A percentile compares a stretch with the other conserved stretches of the same genome.
Evolutionary conservation across 2,797 vertebrate genomes (phyloP).

Genomic region (Chloroceryle inda): DNA sequence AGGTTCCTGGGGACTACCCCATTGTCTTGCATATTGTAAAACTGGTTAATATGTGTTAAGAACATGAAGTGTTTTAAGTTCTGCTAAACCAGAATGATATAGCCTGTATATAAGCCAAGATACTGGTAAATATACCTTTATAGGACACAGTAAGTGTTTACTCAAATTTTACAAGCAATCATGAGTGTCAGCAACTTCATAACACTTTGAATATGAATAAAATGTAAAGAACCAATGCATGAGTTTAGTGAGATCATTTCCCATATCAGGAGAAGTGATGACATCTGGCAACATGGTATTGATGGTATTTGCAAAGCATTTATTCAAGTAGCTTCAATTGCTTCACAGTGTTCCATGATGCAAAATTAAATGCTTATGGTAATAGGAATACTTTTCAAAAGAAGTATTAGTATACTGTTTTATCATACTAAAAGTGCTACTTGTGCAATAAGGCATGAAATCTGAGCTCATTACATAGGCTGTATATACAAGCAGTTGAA

Average conservation of each 20-base stretch:
- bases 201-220: not conserved
- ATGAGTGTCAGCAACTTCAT: not conserved
- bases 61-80: not conserved
- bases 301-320: not conserved
- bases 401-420: not conserved
- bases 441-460: conserved; percentile 32
- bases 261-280: not conserved
- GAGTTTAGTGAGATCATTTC: not conserved
- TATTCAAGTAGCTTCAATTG: not conserved
- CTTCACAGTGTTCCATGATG: not conserved
- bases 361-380: not conserved
- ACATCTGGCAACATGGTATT: not conserved
- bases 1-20: not conserved
- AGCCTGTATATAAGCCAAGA: not conserved
- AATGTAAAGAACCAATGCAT: not conserved
- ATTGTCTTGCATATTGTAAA: not conserved
- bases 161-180: not conserved
- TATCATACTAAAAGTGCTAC: not conserved
- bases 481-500: not conserved
- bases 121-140: not conserved
- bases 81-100: not conserved
- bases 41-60: not conserved
- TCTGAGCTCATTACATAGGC: not conserved
- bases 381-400: not conserved
- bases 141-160: not conserved